phyloP scores from a whole-genome alignment of 2,113 vertebrate species.

The Hoplias malabaricus region DNA sequence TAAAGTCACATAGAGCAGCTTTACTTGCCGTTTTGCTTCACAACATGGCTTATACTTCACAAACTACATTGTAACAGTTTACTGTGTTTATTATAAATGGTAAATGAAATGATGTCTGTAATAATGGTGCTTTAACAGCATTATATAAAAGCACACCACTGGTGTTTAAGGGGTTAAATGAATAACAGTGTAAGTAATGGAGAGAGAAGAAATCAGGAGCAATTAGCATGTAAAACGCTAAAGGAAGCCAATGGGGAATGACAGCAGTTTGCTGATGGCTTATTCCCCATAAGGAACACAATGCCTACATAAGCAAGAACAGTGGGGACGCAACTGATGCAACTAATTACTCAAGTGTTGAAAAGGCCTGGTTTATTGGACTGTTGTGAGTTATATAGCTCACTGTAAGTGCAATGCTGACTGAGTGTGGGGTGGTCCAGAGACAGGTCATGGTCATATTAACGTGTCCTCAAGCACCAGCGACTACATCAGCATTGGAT shows the following conservation, averaged over 20 bases:
- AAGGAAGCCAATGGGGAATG: not conserved
- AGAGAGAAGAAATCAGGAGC: not conserved
- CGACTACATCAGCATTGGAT: conserved; percentile 1
- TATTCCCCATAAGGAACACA: not conserved
- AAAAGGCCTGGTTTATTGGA: conserved; percentile 11
- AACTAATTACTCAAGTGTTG: not conserved
- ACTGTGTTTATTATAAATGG: too few relatives aligned
- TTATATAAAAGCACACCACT: not conserved
- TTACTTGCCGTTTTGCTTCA: too few relatives aligned
- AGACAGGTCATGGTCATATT: conserved; percentile 9
- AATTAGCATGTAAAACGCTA: not conserved
- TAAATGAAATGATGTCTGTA: not conserved
- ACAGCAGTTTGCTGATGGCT: not conserved
- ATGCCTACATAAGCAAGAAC: not conserved
- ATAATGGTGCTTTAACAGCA: too few relatives aligned
- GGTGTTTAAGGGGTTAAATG: not conserved
- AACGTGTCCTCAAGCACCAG: not conserved
- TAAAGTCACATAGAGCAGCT: too few relatives aligned
- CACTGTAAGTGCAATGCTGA: not conserved
- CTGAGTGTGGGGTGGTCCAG: not conserved
- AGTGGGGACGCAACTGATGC: not conserved
- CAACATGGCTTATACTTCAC: too few relatives aligned
- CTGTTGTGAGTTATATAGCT: conserved; percentile 4
- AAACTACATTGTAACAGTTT: too few relatives aligned
- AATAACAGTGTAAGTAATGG: not conserved